Conservation (phyloP, 2,113 vertebrate genomes). For the Saguinus midas region DNA sequence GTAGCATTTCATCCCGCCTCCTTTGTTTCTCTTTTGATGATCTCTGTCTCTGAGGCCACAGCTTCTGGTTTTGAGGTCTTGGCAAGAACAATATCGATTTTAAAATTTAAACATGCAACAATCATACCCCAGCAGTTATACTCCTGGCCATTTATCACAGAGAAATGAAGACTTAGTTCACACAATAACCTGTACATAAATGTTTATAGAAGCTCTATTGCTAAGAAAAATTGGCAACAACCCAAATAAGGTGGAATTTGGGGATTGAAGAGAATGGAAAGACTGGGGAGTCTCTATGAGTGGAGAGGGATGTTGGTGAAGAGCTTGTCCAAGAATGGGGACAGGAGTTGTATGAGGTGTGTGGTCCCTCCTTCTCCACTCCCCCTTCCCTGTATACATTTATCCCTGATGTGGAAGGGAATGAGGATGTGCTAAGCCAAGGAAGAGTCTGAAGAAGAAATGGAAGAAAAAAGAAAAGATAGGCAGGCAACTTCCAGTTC, state of each 20-base stretch:
- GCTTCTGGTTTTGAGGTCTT: not conserved
- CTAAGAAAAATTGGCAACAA: not conserved
- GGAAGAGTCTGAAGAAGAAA: not conserved
- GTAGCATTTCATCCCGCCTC: not conserved
- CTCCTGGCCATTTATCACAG: not conserved
- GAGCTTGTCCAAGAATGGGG: not conserved
- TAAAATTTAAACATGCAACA: not conserved
- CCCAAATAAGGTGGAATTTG: not conserved
- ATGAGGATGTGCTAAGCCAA: not conserved
- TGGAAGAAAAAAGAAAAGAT: not conserved
- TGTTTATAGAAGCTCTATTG: not conserved
- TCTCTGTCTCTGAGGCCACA: not conserved
- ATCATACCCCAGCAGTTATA: not conserved
- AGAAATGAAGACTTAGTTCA: not conserved
- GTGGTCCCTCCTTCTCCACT: too few relatives aligned
- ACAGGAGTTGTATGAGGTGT: rapidly evolving
- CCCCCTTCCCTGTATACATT: rapidly evolving
- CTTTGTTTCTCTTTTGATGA: not conserved
- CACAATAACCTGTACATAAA: not conserved
- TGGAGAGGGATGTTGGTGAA: not conserved
- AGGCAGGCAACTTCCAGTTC: not conserved
- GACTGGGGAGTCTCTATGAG: not conserved
- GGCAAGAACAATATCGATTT: not conserved
- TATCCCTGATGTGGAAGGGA: not conserved
- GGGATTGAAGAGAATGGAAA: not conserved